Percentiles rank a stretch among this genome's conserved stretches.
Evolutionary conservation across 1,140 invertebrate species (phyloP).

Genomic region (Aporrectodea caliginosa): DNA sequence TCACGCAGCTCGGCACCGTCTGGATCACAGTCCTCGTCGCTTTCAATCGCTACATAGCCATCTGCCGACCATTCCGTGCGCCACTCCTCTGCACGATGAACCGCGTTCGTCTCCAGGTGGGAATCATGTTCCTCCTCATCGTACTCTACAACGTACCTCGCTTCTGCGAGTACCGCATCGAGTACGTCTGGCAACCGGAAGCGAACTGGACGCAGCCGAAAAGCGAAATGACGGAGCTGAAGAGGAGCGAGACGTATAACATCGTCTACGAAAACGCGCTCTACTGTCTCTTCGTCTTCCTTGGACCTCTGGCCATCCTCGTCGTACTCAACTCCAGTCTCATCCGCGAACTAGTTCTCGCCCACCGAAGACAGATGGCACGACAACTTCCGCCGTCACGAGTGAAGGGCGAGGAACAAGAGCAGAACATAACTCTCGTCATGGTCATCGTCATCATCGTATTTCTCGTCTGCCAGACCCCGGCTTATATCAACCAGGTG

Average conservation of each 20-base stretch:
- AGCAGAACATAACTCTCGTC: constrained; percentile 29
- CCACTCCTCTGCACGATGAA: constrained; percentile 21
- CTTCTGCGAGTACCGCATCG: constrained; percentile 25
- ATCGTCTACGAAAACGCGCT: constrained; percentile 28
- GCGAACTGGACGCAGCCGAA: not conserved
- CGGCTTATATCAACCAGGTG: constrained; percentile 30
- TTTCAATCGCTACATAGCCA: constrained; percentile 32
- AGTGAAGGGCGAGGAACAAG: constrained; percentile 12
- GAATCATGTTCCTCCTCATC: constrained; percentile 9
- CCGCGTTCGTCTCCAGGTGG: constrained; percentile 21
- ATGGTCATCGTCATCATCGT: constrained; percentile 31
- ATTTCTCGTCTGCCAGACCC: constrained; percentile 32
- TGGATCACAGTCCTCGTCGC: constrained; percentile 33
- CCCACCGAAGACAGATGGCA: constrained; percentile 9
- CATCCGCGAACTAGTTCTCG: constrained; percentile 1
- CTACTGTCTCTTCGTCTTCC: constrained; percentile 31
- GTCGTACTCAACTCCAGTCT: constrained; percentile 25
- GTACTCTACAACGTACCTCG: constrained; percentile 28
- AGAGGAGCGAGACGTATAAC: constrained; percentile 13
- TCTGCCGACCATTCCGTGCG: constrained; percentile 29
- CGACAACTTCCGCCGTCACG: constrained; percentile 12
- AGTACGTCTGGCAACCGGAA: not conserved
- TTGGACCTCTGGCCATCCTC: constrained; percentile 26
- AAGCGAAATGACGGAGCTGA: constrained; percentile 8
- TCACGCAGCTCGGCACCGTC: constrained; percentile 30